Base-by-base conservation (phyloP, 2,888 invertebrate species). In the Lycaena phlaeas region DNA sequence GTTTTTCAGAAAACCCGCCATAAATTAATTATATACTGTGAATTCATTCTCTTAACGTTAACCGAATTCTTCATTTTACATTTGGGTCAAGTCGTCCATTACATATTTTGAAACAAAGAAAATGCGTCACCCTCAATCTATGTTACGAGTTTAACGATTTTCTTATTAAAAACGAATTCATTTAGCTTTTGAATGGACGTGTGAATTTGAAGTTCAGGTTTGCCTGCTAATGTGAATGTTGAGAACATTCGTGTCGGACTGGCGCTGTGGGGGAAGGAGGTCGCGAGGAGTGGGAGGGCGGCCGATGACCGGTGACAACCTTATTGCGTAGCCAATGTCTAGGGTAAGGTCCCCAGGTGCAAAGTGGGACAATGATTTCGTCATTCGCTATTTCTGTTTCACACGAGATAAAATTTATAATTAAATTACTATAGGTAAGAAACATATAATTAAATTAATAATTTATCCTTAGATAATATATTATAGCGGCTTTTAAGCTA, bases 231-330 rank as follows among this genome's bases (percentile, higher is more conserved):
- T 22, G 5, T 22, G 22, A 22, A 22, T 22, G 22, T 9, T 6
- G 26, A 17, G 17, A 12, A 27, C 10, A 27, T n/a, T 27, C 27
- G 27, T 27, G 22, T 22, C 22, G 7, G 22, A 22, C 7, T 22
- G 22, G 22, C 22, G 6, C 9, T 22, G 54, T 65, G 52, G 71
- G n/a, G n/a, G 51, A 79, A 76, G 68, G 79, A 78, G 79, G 79
- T 68, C 78, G 68, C 47, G 49, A 59, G 51, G 61, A 53, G 64
- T 57, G 67, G 64, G 69, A 53, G 67, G 68, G 65, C 61, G 73
- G 76, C 59, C 76, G 75, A 73, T 76, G 77, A 79, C 79, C 81
- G 78, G 53, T 60, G 69, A 62, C 73, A 73, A 66, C 69, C 72
- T 77, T 68, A 74, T 67, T 68, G 68, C 70, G 64, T 57, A 59